These are phyloP conservation scores for Proctacanthus coquilletti DNA, from an alignment of 1,140 invertebrate genomes.

Conservation along the genomic window DNA sequence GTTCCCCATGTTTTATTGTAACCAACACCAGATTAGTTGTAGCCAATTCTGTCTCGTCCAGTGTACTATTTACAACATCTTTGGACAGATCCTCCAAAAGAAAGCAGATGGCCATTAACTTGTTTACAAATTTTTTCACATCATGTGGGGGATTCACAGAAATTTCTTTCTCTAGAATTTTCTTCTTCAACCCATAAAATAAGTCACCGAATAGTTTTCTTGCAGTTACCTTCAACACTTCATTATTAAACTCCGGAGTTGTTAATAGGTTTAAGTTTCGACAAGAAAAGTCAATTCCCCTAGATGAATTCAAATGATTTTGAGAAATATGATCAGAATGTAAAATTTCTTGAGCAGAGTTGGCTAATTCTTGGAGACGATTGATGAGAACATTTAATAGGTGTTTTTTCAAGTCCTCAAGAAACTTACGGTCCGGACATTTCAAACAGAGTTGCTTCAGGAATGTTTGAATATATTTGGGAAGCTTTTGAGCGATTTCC, in stretches of 20 bases:
- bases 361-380: neutral
- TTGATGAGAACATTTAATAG: neutral
- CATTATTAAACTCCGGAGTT: neutral
- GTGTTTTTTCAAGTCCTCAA: neutral
- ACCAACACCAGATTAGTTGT: constrained; percentile 1
- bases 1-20: constrained; percentile 21
- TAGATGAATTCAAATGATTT: neutral
- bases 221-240: neutral
- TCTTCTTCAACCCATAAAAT: neutral
- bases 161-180: neutral
- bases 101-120: constrained; percentile 3
- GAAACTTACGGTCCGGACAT: neutral
- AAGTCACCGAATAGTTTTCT: neutral
- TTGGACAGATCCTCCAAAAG: neutral
- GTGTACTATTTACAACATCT: neutral
- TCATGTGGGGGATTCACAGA: neutral
- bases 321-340: neutral
- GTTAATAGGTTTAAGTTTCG: neutral
- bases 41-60: constrained; percentile 6
- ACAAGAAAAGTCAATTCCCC: neutral
- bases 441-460: neutral
- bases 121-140: constrained; percentile 1
- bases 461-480: neutral
- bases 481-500: neutral
- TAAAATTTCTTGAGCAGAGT: neutral